Conservation (phyloP, 92 coral and sea anemone genomes). For the Porites rus region DNA sequence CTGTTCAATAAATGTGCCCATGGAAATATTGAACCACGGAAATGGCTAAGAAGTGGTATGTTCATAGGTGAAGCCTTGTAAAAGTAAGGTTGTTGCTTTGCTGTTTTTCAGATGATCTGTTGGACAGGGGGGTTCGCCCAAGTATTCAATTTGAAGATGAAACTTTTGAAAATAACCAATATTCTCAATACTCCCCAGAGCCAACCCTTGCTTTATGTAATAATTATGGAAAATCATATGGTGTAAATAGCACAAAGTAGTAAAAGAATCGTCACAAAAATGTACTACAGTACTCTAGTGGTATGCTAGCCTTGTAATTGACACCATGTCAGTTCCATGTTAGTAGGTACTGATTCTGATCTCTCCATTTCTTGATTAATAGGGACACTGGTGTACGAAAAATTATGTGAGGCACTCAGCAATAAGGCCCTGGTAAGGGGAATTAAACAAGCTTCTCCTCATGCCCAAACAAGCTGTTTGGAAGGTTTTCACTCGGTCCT, state of each 20-base stretch:
- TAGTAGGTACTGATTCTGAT: background rate
- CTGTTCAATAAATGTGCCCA: background rate
- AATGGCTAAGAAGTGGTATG: constrained; percentile 29
- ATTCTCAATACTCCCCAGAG: too few relatives aligned
- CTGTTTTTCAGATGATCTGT: too few relatives aligned
- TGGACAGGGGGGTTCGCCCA: too few relatives aligned
- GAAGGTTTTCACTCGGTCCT: too few relatives aligned
- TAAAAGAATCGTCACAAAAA: too few relatives aligned
- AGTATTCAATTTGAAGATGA: too few relatives aligned
- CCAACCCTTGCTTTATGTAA: too few relatives aligned
- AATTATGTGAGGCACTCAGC: constrained; percentile 36
- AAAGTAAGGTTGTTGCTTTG: background rate
- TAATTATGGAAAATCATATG: too few relatives aligned
- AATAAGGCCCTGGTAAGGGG: constrained; percentile 32
- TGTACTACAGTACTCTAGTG: background rate
- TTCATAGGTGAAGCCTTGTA: background rate
- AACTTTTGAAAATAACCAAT: too few relatives aligned
- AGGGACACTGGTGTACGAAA: constrained; percentile 48
- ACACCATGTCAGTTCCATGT: background rate
- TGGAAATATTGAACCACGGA: constrained; percentile 14
- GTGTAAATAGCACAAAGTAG: too few relatives aligned
- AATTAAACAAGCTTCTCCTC: constrained; percentile 52
- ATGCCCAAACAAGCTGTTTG: background rate
- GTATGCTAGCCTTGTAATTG: background rate
- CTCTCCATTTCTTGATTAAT: constrained; percentile 7